Percentiles rank a stretch among this genome's conserved stretches.
Conservation (phyloP, 2,113 vertebrate species). For the Ceuthmochares aereus region DNA sequence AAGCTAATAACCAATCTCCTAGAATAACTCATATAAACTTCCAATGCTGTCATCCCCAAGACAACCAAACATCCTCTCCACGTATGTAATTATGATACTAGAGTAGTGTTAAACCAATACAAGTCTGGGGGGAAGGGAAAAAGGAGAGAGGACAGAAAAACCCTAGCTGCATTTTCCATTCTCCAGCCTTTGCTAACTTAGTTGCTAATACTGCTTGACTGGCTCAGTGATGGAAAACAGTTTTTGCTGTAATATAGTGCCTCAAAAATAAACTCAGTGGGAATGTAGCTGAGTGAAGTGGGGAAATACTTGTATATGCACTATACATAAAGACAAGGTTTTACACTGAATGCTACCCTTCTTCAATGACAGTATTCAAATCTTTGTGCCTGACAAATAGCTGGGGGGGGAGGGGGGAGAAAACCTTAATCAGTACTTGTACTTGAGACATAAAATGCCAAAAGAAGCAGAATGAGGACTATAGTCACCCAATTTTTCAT, state of each 20-base stretch:
- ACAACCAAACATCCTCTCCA: not conserved
- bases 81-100: not conserved
- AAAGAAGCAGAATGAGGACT: not conserved
- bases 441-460: not conserved
- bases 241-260: not conserved
- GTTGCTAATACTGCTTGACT: not conserved
- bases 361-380: not conserved
- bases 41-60: not conserved
- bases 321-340: not conserved
- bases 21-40: not conserved
- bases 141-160: not conserved
- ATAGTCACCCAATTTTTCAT: not conserved
- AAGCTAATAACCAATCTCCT: not conserved
- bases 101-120: not conserved
- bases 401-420: rapidly evolving
- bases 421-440: not conserved
- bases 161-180: not conserved
- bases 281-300: not conserved
- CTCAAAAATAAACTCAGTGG: not conserved
- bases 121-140: not conserved
- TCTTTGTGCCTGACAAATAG: not conserved
- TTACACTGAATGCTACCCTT: not conserved
- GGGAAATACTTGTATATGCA: not conserved
- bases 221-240: not conserved
- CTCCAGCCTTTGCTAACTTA: not conserved